phyloP scores from a whole-genome alignment of 2,797 vertebrate species.

The Myiotriccus ornatus region DNA sequence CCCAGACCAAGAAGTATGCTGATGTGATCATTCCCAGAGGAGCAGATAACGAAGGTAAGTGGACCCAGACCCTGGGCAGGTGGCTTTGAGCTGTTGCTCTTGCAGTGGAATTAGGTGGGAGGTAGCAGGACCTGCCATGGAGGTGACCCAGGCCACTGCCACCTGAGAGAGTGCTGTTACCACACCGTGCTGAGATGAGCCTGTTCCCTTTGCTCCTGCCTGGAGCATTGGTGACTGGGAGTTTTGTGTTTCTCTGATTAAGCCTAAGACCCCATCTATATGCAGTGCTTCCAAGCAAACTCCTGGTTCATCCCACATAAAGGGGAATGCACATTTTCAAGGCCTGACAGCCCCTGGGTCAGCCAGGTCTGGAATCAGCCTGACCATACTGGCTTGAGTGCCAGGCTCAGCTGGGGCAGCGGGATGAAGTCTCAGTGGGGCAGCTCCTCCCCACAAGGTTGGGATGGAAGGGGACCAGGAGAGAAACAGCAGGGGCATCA shows the following conservation, averaged over 20 bases:
- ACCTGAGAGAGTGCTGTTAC: not conserved
- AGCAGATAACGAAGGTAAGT: conserved; percentile 91
- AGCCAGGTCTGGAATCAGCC: not conserved
- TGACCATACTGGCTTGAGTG: not conserved
- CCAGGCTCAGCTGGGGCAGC: not conserved
- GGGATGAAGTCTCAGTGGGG: not conserved
- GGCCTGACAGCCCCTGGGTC: not conserved
- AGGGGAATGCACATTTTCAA: not conserved
- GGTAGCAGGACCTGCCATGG: not conserved
- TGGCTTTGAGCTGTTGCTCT: not conserved
- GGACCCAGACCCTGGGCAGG: not conserved
- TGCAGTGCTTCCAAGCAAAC: not conserved
- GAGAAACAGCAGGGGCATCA: too few relatives aligned
- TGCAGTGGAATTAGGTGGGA: not conserved
- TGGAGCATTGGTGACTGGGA: not conserved
- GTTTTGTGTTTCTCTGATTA: not conserved
- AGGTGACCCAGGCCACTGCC: not conserved
- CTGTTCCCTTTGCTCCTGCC: not conserved
- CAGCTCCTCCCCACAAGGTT: not conserved
- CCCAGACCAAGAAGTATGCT: conserved; percentile 93
- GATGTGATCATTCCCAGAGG: conserved; percentile 95
- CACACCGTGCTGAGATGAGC: not conserved
- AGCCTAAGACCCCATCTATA: not conserved
- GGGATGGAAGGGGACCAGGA: not conserved
- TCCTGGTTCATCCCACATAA: not conserved